Conservation (phyloP, 2,888 invertebrate species). For the Litoditis marina region DNA sequence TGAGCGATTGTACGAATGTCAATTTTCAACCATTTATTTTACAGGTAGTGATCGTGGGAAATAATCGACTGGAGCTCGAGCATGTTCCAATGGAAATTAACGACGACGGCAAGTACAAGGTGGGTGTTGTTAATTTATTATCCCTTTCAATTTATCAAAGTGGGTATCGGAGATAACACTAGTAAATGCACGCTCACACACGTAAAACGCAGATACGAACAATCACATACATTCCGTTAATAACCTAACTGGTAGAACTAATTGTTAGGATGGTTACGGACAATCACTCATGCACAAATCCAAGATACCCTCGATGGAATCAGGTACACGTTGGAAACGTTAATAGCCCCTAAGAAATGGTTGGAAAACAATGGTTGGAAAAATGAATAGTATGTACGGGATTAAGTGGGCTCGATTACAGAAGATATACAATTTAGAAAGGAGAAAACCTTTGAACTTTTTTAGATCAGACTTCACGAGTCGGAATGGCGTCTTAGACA, state of each 20-base stretch:
- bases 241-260: no score
- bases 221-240: no score
- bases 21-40: no score
- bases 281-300: no score
- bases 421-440: not conserved
- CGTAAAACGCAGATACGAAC: no score
- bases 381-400: not conserved
- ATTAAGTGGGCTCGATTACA: not conserved
- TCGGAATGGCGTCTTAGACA: constrained; percentile 73
- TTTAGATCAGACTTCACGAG: constrained; percentile 59
- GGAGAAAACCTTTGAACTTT: no score
- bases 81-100: constrained; percentile 68
- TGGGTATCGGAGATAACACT: constrained; percentile 14
- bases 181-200: no score
- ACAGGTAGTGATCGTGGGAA: constrained; percentile 80
- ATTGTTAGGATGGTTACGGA: no score
- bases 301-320: no score
- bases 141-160: constrained; percentile 55
- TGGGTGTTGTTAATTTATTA: no score
- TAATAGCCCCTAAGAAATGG: not conserved
- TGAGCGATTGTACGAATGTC: no score
- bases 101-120: constrained; percentile 65
- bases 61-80: constrained; percentile 74
- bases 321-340: no score
- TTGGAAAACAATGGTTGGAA: not conserved